Evolutionary conservation across 1,140 invertebrate genomes (phyloP).

Genomic region (Drosophila athabasca): DNA sequence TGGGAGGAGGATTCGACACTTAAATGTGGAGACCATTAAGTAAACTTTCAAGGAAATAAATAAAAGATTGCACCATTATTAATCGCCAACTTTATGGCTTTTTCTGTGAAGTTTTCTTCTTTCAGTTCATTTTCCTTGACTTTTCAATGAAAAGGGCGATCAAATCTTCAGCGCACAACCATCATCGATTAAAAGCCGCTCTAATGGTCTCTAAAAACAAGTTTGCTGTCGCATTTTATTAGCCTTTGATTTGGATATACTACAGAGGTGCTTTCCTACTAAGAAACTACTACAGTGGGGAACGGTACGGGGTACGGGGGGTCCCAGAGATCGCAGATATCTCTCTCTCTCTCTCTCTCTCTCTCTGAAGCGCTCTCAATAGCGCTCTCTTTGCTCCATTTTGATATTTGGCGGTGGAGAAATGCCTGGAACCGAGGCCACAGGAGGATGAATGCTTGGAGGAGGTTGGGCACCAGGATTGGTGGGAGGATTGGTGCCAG

Average conservation of each 20-base stretch:
- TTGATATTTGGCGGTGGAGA: slow-evolving; percentile 11
- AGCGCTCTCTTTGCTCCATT: slow-evolving; percentile 35
- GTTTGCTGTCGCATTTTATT: slow-evolving; percentile 52
- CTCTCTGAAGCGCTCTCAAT: slow-evolving; percentile 10
- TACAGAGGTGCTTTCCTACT: slow-evolving; percentile 36
- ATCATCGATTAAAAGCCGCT: slow-evolving; percentile 54
- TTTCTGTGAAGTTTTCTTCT: too few species aligned
- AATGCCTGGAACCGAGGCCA: slow-evolving; percentile 20
- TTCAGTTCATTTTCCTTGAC: too few species aligned
- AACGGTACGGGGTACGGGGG: too few species aligned
- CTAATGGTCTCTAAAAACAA: slow-evolving; percentile 30
- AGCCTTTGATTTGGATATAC: slow-evolving; percentile 51
- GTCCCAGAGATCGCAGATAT: slow-evolving; percentile 5
- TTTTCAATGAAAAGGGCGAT: slow-evolving; percentile 18
- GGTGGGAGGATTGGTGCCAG: slow-evolving; percentile 7
- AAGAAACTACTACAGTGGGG: slow-evolving; percentile 34
- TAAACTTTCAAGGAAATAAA: too few species aligned
- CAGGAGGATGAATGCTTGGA: too few species aligned
- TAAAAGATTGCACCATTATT: too few species aligned
- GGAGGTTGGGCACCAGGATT: too few species aligned
- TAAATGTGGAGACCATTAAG: not conserved
- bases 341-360: not conserved
- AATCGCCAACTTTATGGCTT: too few species aligned
- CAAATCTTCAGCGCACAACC: slow-evolving; percentile 23
- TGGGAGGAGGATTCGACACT: slow-evolving; percentile 24